These are phyloP conservation scores for Athene noctua DNA, from an alignment of 2,113 vertebrate species.

Conservation along the genomic window DNA sequence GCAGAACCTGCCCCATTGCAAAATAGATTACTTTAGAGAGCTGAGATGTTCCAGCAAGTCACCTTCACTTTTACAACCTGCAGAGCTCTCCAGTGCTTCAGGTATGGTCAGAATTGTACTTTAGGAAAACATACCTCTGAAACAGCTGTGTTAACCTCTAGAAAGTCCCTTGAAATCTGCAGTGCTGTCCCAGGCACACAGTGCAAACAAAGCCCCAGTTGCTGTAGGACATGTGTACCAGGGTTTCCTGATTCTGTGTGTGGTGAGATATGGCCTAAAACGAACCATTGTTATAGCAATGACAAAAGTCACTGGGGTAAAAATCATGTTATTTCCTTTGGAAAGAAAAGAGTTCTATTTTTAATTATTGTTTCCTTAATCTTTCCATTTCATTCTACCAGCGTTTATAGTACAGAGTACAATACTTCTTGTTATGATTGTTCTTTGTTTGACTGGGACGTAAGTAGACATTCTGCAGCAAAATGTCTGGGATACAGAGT, in stretches of 20 bases:
- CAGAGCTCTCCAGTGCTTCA: neutral
- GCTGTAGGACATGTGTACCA: neutral
- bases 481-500: neutral
- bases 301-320: neutral
- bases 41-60: neutral
- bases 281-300: neutral
- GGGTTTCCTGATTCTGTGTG: neutral
- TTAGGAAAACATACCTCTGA: neutral
- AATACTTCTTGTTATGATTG: neutral
- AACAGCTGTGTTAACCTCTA: neutral
- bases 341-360: conserved; percentile 26
- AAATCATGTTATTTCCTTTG: conserved; percentile 29
- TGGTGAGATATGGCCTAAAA: neutral
- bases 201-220: neutral
- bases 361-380: conserved; percentile 11
- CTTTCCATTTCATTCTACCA: neutral
- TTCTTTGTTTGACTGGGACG: neutral
- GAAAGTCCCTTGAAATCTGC: neutral
- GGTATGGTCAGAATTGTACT: neutral
- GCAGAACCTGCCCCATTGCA: neutral
- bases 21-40: neutral
- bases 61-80: neutral
- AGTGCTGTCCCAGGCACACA: neutral
- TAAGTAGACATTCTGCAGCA: neutral
- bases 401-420: neutral